Evolutionary conservation across 2,888 invertebrate species (phyloP).

Genomic region (Nineta flava): DNA sequence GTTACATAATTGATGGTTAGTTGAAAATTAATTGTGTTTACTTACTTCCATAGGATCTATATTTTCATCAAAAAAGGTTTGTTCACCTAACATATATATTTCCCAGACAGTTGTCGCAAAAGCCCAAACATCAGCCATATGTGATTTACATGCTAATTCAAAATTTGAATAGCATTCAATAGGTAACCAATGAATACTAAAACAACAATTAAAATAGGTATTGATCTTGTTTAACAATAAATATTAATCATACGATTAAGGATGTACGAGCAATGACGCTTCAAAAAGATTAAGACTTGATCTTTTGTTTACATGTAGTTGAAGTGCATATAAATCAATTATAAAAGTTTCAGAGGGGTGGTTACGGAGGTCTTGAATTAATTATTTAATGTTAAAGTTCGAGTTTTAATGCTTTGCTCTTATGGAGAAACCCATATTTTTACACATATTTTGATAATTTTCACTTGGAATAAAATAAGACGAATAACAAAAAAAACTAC

Average conservation of each 20-base stretch:
- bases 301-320: no score
- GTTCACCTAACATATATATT: slow-evolving; percentile 64
- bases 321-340: no score
- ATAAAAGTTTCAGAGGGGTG: no score
- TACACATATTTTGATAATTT: no score
- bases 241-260: neutral
- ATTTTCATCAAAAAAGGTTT: slow-evolving; percentile 19
- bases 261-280: slow-evolving; percentile 2
- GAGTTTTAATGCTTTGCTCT: no score
- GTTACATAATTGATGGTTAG: no score
- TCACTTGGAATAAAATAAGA: no score
- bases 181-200: slow-evolving; percentile 83
- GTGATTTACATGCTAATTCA: slow-evolving; percentile 46
- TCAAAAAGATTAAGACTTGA: neutral
- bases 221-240: neutral
- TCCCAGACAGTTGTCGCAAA: slow-evolving; percentile 87
- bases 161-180: slow-evolving; percentile 62
- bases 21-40: neutral
- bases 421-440: no score
- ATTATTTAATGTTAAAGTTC: no score
- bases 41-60: slow-evolving; percentile 22
- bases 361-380: no score
- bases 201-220: slow-evolving; percentile 10
- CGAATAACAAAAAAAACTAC: no score
- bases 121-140: slow-evolving; percentile 77